Conservation (phyloP, 2,113 vertebrate species). For the Gadus macrocephalus region DNA sequence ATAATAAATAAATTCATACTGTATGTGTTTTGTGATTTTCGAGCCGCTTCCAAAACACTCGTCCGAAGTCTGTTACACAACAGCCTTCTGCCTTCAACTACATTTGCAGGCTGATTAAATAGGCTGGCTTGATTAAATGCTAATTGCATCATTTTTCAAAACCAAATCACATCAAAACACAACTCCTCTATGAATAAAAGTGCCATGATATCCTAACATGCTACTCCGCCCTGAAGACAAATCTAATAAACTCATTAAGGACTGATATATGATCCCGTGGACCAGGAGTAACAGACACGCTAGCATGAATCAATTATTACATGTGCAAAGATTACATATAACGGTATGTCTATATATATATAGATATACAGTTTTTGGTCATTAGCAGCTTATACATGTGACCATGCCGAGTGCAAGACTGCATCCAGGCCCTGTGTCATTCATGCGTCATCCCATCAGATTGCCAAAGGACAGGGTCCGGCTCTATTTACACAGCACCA, state of each 20-base stretch:
- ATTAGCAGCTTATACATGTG: constrained; percentile 23
- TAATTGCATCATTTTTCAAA: constrained; percentile 40
- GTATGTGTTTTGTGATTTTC: constrained; percentile 1
- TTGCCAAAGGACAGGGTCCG: constrained; percentile 7
- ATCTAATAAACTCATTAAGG: too few species aligned
- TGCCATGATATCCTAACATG: constrained; percentile 24
- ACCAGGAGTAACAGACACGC: too few species aligned
- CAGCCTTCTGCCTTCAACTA: constrained; percentile 1
- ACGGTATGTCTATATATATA: constrained; percentile 6
- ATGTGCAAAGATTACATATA: too few species aligned
- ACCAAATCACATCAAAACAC: constrained; percentile 40
- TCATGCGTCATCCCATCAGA: constrained; percentile 20
- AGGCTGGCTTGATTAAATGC: constrained; percentile 39
- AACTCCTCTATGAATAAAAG: constrained; percentile 37
- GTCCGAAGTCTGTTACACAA: constrained; percentile 8
- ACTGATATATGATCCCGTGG: too few species aligned
- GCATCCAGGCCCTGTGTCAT: constrained; percentile 11
- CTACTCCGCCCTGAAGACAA: constrained; percentile 28
- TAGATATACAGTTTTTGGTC: not conserved
- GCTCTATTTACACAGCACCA: constrained; percentile 25
- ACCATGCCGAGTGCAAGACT: constrained; percentile 15
- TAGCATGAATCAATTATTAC: too few species aligned
- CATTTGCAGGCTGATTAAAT: constrained; percentile 33
- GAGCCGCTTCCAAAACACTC: constrained; percentile 3
- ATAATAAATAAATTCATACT: too few species aligned